Conservation (phyloP, 2,888 invertebrate genomes). For the Aleiodes alternator region DNA sequence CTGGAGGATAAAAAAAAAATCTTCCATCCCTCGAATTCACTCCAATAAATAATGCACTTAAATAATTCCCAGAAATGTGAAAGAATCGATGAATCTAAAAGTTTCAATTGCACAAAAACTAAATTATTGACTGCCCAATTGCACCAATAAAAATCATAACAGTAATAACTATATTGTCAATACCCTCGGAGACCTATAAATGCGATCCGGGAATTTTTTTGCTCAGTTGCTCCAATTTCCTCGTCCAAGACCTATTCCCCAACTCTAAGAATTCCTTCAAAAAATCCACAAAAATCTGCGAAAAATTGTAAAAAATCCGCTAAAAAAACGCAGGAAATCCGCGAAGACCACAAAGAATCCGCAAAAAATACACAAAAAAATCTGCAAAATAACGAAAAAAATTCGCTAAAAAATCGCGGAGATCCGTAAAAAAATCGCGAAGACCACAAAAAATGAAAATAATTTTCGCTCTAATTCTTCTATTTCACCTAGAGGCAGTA, state of each 20-base stretch:
- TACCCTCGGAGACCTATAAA: neutral
- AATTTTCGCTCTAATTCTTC: neutral
- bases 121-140: neutral
- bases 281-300: neutral
- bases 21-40: too few species aligned
- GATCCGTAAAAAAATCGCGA: neutral
- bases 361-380: too few species aligned
- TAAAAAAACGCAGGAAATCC: too few species aligned
- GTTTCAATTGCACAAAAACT: neutral
- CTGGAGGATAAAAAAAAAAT: too few species aligned
- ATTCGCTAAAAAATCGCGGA: neutral
- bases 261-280: neutral
- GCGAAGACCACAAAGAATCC: too few species aligned
- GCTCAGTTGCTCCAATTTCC: neutral
- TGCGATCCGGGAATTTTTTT: neutral
- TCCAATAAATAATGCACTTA: too few species aligned
- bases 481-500: neutral
- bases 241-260: too few species aligned
- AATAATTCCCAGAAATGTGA: neutral
- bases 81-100: neutral
- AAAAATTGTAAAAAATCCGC: neutral
- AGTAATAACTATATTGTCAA: conserved; percentile 14
- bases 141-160: conserved; percentile 19
- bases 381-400: neutral
- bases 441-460: neutral